Evolutionary conservation across 2,888 invertebrate genomes (phyloP), one percentile per base, ranked within the genome.

Genomic region (Drosophila kanekoi): DNA sequence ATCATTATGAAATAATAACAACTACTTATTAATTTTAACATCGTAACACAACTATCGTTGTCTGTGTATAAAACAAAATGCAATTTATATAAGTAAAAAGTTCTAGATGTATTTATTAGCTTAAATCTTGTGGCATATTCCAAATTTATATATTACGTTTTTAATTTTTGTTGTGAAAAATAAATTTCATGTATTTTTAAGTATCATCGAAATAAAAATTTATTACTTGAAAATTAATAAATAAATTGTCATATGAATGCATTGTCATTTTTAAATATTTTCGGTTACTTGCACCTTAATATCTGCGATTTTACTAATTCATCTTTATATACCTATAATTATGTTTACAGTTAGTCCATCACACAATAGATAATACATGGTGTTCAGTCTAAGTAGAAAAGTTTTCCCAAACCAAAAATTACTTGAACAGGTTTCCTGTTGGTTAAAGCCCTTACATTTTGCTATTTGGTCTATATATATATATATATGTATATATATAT

Each of bases 31-130:
- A 75, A 47, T 57, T 65, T 57, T 49, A 70, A 70, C 51, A 47
- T 65, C 76, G 49, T 51, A 54, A 48, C 61, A 62, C 56, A 72
- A 63, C 37, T 41, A 72, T 67, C 53, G 62, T 72, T 66, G 67
- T 76, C 77, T 67, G 77, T 77, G 75, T 77, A 64, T 60, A 69
- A 74, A 75, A 71, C 67, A 67, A 76, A 77, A 76, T 77, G 75
- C 75, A 75, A 75, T 59, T 38, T 66, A 61, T 9, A 45, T 72
- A 57, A 53, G 53, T 77, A 69, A 75, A 53, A 40, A 64, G 48
- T 78, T 81, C 63, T 83, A 76, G 60, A 76, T 78, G 81, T 84
- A 73, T 76, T 79, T 61, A 81, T 65, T 87, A 81, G 82, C 68
- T 62, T 69, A 71, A 62, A 87, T 78, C 63, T 62, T 69, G 83